These are phyloP conservation scores for Drosophila busckii DNA, from an alignment of 1,140 invertebrate genomes.

Conservation along the genomic window DNA sequence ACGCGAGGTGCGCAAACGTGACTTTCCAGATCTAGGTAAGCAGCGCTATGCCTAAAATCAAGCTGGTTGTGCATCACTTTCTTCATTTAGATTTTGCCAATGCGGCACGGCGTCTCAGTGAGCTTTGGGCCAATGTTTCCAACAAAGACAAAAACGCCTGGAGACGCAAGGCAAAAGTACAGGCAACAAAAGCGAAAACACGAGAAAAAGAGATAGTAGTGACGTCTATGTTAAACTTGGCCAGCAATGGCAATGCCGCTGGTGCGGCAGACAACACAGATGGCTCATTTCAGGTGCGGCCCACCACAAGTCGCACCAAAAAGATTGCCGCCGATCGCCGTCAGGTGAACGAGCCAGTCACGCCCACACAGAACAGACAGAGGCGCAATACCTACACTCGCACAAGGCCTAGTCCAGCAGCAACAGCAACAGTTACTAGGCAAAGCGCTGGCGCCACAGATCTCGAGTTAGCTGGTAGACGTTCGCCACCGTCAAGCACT, in stretches of 20 bases:
- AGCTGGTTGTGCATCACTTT: neutral
- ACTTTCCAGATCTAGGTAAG: conserved; percentile 83
- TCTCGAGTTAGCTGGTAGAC: too few relatives aligned
- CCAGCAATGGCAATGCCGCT: conserved; percentile 27
- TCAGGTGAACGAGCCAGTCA: conserved; percentile 17
- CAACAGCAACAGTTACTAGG: neutral
- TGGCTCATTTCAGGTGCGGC: conserved; percentile 50
- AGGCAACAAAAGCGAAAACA: conserved; percentile 73
- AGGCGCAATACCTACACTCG: conserved; percentile 13
- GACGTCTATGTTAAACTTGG: neutral
- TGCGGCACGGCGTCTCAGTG: conserved; percentile 89
- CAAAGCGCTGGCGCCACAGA: neutral
- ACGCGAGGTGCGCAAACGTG: conserved; percentile 86
- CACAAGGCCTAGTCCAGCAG: neutral
- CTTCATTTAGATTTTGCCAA: conserved; percentile 84
- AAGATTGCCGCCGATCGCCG: conserved; percentile 57
- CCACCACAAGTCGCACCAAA: conserved; percentile 71
- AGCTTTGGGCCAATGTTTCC: conserved; percentile 89
- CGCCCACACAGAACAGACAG: conserved; percentile 17
- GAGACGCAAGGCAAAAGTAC: conserved; percentile 82
- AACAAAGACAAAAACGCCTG: conserved; percentile 79
- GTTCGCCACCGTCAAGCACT: conserved; percentile 82
- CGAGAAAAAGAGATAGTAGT: conserved; percentile 25
- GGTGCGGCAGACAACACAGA: conserved; percentile 11
- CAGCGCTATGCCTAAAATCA: neutral